Conservation (phyloP, 2,113 vertebrate species). For the Odocoileus virginianus region DNA sequence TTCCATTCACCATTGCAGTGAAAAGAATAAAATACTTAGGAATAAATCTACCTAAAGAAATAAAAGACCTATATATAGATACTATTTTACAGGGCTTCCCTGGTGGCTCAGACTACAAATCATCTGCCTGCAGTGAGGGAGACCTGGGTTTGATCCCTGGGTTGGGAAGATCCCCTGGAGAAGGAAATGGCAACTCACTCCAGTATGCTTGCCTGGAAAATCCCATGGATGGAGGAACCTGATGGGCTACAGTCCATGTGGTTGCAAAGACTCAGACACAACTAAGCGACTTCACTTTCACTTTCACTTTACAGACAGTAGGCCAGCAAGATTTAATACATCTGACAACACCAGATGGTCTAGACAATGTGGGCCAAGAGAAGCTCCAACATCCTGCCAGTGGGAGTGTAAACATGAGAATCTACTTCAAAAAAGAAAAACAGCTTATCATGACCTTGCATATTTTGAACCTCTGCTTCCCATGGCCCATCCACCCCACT, state of each 20-base stretch:
- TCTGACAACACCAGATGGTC: neutral
- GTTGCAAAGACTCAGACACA: neutral
- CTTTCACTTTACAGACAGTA: neutral
- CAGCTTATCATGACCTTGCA: neutral
- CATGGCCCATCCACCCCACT: accelerated
- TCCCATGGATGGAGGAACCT: neutral
- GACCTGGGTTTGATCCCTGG: accelerated
- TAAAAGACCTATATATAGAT: neutral
- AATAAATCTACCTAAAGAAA: too few relatives aligned
- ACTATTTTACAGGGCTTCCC: neutral
- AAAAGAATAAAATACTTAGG: too few relatives aligned
- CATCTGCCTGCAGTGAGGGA: neutral
- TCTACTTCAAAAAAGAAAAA: neutral
- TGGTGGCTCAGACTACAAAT: neutral
- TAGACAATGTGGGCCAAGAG: neutral
- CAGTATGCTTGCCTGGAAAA: neutral
- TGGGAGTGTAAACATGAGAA: neutral
- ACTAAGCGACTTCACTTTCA: neutral
- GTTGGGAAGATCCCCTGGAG: neutral
- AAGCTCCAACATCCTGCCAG: neutral
- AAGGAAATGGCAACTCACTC: neutral
- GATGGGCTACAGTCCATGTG: neutral
- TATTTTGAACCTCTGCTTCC: neutral
- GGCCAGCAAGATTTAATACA: neutral
- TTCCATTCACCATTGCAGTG: too few relatives aligned